phyloP scores from a whole-genome alignment of 2,888 invertebrate genomes.

The Leptodirus hochenwartii region DNA sequence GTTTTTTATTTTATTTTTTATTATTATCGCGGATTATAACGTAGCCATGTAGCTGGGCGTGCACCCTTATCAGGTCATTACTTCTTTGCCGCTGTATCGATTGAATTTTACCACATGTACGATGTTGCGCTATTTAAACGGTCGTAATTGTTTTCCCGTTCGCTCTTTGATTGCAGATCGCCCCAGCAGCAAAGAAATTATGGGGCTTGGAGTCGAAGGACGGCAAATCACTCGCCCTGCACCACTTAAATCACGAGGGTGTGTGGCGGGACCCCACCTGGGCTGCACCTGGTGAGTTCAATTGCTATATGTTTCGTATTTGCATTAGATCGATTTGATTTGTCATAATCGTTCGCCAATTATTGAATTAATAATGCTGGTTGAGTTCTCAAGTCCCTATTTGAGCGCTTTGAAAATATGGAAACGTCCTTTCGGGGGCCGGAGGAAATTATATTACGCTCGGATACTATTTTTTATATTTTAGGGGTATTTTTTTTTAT shows the following conservation, averaged over 20 bases:
- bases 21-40: no score
- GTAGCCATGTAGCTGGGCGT: no score
- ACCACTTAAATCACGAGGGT: constrained; percentile 52
- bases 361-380: no score
- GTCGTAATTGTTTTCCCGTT: constrained; percentile 3
- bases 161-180: constrained; percentile 44
- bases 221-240: constrained; percentile 50
- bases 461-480: no score
- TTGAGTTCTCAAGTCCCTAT: no score
- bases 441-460: no score
- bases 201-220: constrained; percentile 75
- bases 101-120: constrained; percentile 2
- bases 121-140: not conserved
- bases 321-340: no score
- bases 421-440: no score
- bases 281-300: constrained; percentile 65
- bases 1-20: no score
- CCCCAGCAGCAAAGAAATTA: constrained; percentile 83
- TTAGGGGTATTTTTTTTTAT: constrained; percentile 1
- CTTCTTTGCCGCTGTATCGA: constrained; percentile 11
- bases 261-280: constrained; percentile 88
- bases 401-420: no score
- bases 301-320: constrained; percentile 4
- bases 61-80: no score
- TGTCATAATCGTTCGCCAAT: no score